Conservation (phyloP, 2,888 invertebrate species). For the Dasypolia templi region DNA sequence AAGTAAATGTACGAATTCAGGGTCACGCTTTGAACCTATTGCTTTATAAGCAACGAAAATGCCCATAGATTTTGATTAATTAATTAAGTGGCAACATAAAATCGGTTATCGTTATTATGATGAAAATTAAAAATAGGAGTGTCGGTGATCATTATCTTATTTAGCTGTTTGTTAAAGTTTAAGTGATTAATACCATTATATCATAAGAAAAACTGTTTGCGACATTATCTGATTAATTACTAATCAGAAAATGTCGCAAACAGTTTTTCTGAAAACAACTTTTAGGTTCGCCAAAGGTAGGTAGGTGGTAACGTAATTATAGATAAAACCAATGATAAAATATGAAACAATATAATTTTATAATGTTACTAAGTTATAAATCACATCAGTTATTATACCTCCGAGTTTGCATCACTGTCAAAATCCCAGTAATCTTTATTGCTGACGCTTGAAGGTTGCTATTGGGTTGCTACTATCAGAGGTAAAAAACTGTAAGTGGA, state of each 20-base stretch:
- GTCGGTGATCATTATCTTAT: constrained; percentile 16
- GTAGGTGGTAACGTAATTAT: constrained; percentile 1
- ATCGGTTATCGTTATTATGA: not conserved
- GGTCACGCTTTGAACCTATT: not conserved
- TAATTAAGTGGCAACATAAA: not conserved
- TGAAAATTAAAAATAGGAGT: constrained; percentile 13
- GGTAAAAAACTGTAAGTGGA: too few species aligned
- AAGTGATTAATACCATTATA: not conserved
- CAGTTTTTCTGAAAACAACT: not conserved
- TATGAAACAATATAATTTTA: constrained; percentile 31
- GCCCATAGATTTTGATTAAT: not conserved
- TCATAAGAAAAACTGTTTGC: too few species aligned
- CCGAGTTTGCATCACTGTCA: too few species aligned
- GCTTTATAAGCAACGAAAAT: not conserved
- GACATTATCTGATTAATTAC: too few species aligned
- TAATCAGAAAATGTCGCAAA: constrained; percentile 10
- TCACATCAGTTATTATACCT: too few species aligned
- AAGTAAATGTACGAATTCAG: not conserved
- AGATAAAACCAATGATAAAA: constrained; percentile 38
- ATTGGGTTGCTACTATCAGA: too few species aligned
- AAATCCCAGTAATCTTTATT: too few species aligned
- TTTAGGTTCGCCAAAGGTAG: not conserved
- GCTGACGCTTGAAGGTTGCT: too few species aligned
- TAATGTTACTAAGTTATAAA: constrained; percentile 2
- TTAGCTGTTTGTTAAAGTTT: not conserved